A percentile compares a stretch with the other conserved stretches of the same genome.
phyloP scores from a whole-genome alignment of 2,888 invertebrate species.

The Hyposoter dolosus region DNA sequence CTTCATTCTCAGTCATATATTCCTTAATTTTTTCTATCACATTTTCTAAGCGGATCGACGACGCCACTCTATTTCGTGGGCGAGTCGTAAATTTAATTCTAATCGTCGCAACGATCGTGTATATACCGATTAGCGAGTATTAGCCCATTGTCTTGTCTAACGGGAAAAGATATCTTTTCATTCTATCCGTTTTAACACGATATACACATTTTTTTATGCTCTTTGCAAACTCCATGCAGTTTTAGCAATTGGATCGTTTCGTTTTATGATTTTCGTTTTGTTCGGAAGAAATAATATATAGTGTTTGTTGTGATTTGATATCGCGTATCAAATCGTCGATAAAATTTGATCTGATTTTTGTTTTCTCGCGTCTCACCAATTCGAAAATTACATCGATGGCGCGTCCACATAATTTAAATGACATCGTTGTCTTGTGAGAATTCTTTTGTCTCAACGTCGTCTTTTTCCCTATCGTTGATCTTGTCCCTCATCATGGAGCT shows the following conservation, averaged over 20 bases:
- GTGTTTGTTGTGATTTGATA: conserved; percentile 5
- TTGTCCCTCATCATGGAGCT: conserved; percentile 71
- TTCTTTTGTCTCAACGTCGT: conserved; percentile 32
- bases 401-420: conserved; percentile 18
- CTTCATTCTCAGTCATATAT: background rate
- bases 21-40: conserved; percentile 44
- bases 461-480: background rate
- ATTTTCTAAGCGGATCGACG: conserved; percentile 41
- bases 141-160: conserved; percentile 22
- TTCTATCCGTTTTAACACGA: conserved; percentile 30
- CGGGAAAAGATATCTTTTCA: conserved; percentile 22
- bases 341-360: background rate
- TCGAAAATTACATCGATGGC: conserved; percentile 52
- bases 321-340: conserved; percentile 22
- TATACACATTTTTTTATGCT: conserved; percentile 20
- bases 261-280: conserved; percentile 4
- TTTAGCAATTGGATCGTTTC: conserved; percentile 17
- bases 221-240: conserved; percentile 26
- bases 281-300: conserved; percentile 49
- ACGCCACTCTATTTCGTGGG: background rate
- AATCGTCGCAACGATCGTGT: conserved; percentile 18
- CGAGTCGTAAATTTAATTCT: conserved; percentile 17
- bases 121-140: conserved; percentile 21
- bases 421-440: conserved; percentile 31
- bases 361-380: background rate